A percentile compares a stretch with the other conserved stretches of the same genome.
These are phyloP conservation scores for Limulus polyphemus DNA, from an alignment of 2,888 invertebrate genomes.

Conservation along the genomic window DNA sequence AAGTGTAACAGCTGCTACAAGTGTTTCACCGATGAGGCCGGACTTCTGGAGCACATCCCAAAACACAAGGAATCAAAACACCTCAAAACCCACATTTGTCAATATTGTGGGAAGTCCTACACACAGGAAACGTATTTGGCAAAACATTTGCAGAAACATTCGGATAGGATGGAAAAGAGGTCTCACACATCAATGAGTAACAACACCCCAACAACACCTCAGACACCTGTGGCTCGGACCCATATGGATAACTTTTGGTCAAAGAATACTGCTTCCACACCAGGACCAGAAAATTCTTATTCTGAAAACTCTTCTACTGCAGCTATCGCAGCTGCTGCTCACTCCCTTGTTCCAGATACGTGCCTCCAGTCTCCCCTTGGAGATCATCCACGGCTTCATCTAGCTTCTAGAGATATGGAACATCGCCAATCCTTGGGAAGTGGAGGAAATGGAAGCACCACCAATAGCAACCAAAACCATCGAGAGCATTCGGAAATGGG, in stretches of 20 bases:
- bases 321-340: too few species aligned
- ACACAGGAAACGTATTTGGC: constrained; percentile 98
- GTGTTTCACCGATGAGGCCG: constrained; percentile 95
- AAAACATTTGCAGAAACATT: constrained; percentile 98
- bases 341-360: too few species aligned
- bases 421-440: background rate
- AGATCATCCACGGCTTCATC: too few species aligned
- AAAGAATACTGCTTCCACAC: too few species aligned
- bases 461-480: background rate
- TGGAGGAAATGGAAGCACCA: background rate
- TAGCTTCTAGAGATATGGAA: too few species aligned
- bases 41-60: constrained; percentile 95
- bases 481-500: background rate
- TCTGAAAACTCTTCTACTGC: too few species aligned
- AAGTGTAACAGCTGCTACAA: constrained; percentile 99
- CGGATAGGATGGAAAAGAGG: constrained; percentile 58
- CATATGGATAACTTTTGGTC: too few species aligned
- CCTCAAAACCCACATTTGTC: constrained; percentile 97
- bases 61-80: constrained; percentile 99
- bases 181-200: background rate
- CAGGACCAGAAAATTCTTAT: too few species aligned
- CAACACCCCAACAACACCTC: too few species aligned
- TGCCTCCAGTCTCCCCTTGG: too few species aligned
- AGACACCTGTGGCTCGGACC: too few species aligned
- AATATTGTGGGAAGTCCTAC: constrained; percentile 98